Conservation (phyloP, 2,113 vertebrate genomes). For the Lagopus leucura region DNA sequence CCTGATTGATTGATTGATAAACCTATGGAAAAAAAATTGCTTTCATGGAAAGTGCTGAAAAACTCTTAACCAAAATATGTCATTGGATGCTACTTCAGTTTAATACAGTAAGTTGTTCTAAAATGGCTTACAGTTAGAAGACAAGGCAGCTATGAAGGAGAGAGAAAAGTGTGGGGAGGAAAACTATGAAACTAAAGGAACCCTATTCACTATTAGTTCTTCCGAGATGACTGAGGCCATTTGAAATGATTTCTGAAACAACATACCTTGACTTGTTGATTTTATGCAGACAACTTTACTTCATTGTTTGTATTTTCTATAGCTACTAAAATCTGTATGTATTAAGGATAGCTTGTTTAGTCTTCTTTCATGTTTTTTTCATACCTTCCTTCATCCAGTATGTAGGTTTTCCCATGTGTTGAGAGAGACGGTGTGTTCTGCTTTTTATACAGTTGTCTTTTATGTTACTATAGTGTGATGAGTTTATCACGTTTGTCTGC, state of each 20-base stretch:
- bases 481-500: conserved; percentile 43
- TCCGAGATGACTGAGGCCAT: background rate
- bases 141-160: background rate
- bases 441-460: conserved; percentile 5
- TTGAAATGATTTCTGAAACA: conserved; percentile 6
- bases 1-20: background rate
- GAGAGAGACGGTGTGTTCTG: background rate
- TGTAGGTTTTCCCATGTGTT: background rate
- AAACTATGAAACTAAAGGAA: background rate
- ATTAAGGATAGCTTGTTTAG: background rate
- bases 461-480: conserved; percentile 13
- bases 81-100: background rate
- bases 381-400: background rate
- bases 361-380: background rate
- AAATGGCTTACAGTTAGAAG: background rate
- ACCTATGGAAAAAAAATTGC: background rate
- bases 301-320: background rate
- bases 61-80: background rate
- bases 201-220: background rate
- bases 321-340: background rate
- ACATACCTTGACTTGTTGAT: background rate
- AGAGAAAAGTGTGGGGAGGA: background rate
- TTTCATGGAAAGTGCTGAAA: background rate
- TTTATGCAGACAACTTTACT: conserved; percentile 13
- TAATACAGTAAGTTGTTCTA: background rate